Evolutionary conservation across 2,797 vertebrate genomes (phyloP).

Genomic region (Neopelma chrysocephalum): DNA sequence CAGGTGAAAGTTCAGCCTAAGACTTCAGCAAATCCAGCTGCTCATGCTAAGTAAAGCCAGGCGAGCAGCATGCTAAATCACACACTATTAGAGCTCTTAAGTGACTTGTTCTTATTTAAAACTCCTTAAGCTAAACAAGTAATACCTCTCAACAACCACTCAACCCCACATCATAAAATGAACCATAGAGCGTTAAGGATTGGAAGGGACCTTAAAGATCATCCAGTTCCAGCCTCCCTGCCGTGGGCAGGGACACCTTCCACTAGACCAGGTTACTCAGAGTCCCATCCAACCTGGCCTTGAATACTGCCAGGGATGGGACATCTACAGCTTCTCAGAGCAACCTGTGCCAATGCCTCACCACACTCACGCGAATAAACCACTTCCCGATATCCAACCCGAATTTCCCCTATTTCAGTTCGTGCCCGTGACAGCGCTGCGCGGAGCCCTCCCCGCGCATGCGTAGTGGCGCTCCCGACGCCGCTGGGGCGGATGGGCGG

Average conservation of each 20-base stretch:
- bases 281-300: not conserved
- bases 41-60: not conserved
- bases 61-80: not conserved
- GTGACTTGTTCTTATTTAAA: not conserved
- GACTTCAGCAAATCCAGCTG: not conserved
- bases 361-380: too few species aligned
- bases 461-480: not conserved
- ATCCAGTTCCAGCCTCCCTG: not conserved
- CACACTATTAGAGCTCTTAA: not conserved
- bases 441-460: not conserved
- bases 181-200: not conserved
- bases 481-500: too few species aligned
- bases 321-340: not conserved
- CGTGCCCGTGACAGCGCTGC: rapidly evolving
- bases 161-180: not conserved
- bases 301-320: not conserved
- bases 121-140: not conserved
- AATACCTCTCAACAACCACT: not conserved
- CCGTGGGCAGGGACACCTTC: not conserved
- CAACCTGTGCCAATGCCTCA: too few species aligned
- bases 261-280: not conserved
- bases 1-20: not conserved
- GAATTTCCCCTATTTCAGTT: rapidly evolving
- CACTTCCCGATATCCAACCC: too few species aligned
- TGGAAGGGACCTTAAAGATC: not conserved